These are phyloP conservation scores for Heliangelus exortis DNA, from an alignment of 2,797 vertebrate species.

Conservation along the genomic window DNA sequence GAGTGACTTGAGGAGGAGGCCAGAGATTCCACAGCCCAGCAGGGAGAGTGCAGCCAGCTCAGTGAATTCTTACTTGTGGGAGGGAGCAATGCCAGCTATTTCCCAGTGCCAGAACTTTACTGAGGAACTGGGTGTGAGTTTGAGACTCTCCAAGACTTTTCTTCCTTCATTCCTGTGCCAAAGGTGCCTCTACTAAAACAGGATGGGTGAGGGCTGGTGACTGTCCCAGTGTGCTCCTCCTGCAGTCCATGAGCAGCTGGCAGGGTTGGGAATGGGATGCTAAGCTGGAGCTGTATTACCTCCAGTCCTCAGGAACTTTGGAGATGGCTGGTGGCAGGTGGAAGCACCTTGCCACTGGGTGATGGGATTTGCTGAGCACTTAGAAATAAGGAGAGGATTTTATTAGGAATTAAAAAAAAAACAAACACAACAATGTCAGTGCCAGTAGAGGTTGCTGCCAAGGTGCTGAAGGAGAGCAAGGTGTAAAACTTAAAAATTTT, in stretches of 20 bases:
- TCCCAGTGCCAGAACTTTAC: neutral
- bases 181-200: neutral
- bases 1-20: neutral
- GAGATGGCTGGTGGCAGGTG: neutral
- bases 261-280: neutral
- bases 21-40: neutral
- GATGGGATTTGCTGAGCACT: neutral
- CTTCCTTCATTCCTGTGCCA: neutral
- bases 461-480: neutral
- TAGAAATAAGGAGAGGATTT: neutral
- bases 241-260: neutral
- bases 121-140: neutral
- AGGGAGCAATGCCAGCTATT: neutral
- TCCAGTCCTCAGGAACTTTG: neutral
- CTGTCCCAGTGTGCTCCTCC: rapidly evolving
- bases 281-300: neutral
- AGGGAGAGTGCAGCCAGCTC: neutral
- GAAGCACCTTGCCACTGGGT: neutral
- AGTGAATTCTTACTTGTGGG: neutral
- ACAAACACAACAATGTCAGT: neutral
- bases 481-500: neutral
- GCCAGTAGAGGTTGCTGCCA: neutral
- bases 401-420: neutral
- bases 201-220: neutral
- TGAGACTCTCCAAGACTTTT: neutral